phyloP scores from a whole-genome alignment of 2,797 vertebrate species.

The Acridotheres tristis region DNA sequence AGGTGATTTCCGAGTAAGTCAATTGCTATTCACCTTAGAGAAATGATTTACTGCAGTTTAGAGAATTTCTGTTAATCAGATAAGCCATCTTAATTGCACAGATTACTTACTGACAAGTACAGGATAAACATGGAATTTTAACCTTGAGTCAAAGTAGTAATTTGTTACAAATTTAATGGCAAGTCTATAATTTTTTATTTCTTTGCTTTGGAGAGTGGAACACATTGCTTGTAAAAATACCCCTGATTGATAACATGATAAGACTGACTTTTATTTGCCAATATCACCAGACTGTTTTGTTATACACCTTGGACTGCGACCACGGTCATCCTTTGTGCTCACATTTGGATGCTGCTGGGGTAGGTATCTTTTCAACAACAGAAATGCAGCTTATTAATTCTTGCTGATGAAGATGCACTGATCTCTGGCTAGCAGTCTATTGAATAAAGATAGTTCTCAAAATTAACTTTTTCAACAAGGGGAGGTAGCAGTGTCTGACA shows the following conservation, averaged over 20 bases:
- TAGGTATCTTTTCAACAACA: not conserved
- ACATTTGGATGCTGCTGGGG: not conserved
- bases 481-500: not conserved
- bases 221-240: not conserved
- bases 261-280: not conserved
- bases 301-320: not conserved
- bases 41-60: not conserved
- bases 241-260: not conserved
- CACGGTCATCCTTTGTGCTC: not conserved
- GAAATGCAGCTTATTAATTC: not conserved
- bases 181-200: not conserved
- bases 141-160: not conserved
- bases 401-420: not conserved
- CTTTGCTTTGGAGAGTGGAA: not conserved
- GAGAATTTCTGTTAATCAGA: not conserved
- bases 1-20: not conserved
- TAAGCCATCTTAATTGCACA: not conserved
- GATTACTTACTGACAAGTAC: not conserved
- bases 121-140: not conserved
- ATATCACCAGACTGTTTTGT: not conserved
- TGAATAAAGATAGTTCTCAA: not conserved
- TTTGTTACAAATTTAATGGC: not conserved
- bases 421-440: not conserved
- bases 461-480: not conserved
- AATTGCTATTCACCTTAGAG: not conserved